A percentile compares a stretch with the other conserved stretches of the same genome.
Conservation (phyloP, 2,797 vertebrate genomes). For the Phrynocephalus forsythii region DNA sequence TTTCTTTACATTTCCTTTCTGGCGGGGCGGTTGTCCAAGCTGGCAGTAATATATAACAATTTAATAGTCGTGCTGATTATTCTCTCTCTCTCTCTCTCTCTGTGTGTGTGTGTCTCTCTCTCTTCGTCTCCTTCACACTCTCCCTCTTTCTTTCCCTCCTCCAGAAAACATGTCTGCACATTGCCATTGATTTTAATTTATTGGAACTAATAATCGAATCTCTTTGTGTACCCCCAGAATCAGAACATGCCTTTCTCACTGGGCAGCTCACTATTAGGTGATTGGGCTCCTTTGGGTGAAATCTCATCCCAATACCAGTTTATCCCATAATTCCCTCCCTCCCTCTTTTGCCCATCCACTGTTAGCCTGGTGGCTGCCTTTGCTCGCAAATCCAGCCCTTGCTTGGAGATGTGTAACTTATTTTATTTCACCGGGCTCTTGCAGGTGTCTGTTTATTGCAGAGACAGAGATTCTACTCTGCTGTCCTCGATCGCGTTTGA, state of each 20-base stretch:
- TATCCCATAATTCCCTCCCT: too few relatives aligned
- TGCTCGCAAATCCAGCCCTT: constrained; percentile 3
- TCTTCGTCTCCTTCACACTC: background rate
- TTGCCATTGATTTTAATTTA: too few relatives aligned
- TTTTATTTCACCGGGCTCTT: constrained; percentile 36
- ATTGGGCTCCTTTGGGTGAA: too few relatives aligned
- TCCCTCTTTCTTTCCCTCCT: background rate
- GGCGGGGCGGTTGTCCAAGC: background rate
- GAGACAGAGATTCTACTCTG: constrained; percentile 33
- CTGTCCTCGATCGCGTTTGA: constrained; percentile 11
- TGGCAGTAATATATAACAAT: constrained; percentile 4
- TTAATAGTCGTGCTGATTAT: background rate
- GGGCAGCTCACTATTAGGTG: too few relatives aligned
- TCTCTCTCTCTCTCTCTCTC: background rate
- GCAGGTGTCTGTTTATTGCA: constrained; percentile 19
- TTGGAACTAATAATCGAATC: too few relatives aligned
- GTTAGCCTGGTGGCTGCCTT: constrained; percentile 30
- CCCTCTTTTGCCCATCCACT: background rate
- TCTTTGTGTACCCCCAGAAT: too few relatives aligned
- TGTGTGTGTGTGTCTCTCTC: too few relatives aligned
- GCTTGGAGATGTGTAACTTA: constrained; percentile 32
- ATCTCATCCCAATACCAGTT: too few relatives aligned
- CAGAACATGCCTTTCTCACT: too few relatives aligned
- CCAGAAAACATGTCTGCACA: background rate
- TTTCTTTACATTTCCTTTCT: constrained; percentile 4